phyloP scores from a whole-genome alignment of 92 coral and sea anemone genomes.

The Virgularia gustaviana region DNA sequence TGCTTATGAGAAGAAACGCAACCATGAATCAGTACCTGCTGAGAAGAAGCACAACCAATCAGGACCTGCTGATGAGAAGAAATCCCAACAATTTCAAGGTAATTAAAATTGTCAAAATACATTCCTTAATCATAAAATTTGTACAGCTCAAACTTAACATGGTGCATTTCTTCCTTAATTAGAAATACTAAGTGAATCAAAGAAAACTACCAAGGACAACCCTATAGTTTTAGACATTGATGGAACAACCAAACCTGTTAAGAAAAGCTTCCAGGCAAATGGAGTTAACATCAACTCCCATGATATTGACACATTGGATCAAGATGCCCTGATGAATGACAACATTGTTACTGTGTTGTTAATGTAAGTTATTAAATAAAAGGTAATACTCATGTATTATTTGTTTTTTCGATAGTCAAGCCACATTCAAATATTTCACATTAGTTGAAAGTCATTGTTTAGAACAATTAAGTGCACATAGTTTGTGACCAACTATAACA shows the following conservation, averaged over 20 bases:
- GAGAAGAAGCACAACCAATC: background rate
- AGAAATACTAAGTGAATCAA: background rate
- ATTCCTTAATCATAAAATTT: background rate
- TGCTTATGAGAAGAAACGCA: no score
- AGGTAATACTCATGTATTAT: background rate
- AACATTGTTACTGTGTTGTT: constrained; percentile 6
- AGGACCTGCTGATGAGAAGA: background rate
- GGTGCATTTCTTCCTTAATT: background rate
- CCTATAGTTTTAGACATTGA: background rate
- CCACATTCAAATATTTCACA: background rate
- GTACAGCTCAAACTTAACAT: background rate
- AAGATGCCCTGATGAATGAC: background rate
- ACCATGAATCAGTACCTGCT: no score
- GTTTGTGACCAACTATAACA: background rate
- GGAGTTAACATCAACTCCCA: constrained; percentile 3
- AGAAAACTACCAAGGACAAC: background rate
- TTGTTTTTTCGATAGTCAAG: background rate
- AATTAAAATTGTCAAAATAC: background rate
- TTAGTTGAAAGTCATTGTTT: background rate
- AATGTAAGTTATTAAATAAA: background rate
- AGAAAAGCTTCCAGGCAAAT: background rate
- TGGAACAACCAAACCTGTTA: background rate
- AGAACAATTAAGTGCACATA: background rate
- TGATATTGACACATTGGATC: constrained; percentile 13
- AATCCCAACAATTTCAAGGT: background rate